Conservation (phyloP, 2,888 invertebrate species). For the Calameuta pallipes region DNA sequence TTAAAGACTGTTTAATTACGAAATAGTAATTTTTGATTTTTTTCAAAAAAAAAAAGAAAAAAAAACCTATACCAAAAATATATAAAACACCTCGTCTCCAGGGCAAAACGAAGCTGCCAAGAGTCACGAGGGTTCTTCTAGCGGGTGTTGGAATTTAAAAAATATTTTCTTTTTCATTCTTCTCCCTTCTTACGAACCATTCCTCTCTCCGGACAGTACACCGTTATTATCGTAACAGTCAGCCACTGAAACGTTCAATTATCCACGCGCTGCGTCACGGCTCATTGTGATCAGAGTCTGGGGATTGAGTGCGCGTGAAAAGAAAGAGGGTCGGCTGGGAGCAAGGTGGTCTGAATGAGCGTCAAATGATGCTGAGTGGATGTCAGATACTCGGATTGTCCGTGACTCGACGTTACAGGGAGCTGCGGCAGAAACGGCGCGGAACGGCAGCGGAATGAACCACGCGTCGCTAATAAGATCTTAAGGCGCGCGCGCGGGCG, state of each 20-base stretch:
- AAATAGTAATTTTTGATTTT: not conserved
- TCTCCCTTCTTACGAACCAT: not conserved
- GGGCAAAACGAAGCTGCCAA: not conserved
- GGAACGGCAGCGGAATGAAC: slow-evolving; percentile 26
- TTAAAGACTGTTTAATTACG: not conserved
- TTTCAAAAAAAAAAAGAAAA: not conserved
- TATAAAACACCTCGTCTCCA: not conserved
- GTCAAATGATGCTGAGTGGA: slow-evolving; percentile 49
- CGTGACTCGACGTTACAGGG: slow-evolving; percentile 19
- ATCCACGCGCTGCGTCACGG: slow-evolving; percentile 51
- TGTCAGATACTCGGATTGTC: slow-evolving; percentile 36
- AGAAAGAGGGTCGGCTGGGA: slow-evolving; percentile 22
- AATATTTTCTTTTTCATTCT: not conserved
- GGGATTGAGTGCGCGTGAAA: slow-evolving; percentile 41
- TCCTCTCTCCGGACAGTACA: slow-evolving; percentile 31
- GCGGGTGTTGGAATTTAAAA: not conserved
- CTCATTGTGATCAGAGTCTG: slow-evolving; percentile 20
- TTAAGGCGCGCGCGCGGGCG: slow-evolving; percentile 10
- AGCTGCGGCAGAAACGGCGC: slow-evolving; percentile 24
- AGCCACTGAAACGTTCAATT: slow-evolving; percentile 58
- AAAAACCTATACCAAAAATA: not conserved
- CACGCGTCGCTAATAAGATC: slow-evolving; percentile 47
- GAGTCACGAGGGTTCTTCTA: not conserved
- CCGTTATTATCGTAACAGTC: slow-evolving; percentile 47
- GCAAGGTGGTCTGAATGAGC: slow-evolving; percentile 46